Percentiles rank a stretch among this genome's conserved stretches.
Evolutionary conservation across 2,113 vertebrate genomes (phyloP).

Genomic region (Entelurus aequoreus): DNA sequence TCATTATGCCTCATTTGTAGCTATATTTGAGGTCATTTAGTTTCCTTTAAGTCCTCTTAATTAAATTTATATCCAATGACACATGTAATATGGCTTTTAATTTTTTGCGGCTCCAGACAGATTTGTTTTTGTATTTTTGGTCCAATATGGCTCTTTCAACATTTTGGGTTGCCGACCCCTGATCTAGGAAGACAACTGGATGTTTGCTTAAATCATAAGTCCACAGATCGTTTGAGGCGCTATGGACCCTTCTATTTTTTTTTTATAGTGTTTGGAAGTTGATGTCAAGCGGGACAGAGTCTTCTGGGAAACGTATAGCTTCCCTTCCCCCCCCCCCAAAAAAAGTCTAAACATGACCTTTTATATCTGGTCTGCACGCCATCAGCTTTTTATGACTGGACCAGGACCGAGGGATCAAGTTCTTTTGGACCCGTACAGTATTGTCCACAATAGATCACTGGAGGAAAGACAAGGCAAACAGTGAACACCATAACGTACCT

Average conservation of each 20-base stretch:
- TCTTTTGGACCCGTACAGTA: slow-evolving; percentile 19
- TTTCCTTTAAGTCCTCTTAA: no score
- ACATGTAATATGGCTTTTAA: no score
- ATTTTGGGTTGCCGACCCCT: no score
- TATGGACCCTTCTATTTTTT: slow-evolving; percentile 20
- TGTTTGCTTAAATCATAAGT: slow-evolving; percentile 24
- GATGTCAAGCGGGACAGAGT: not conserved
- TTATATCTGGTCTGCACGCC: slow-evolving; percentile 43
- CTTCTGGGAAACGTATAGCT: slow-evolving; percentile 40
- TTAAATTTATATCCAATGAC: no score
- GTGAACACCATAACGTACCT: slow-evolving; percentile 26
- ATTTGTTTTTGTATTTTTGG: no score
- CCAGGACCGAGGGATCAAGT: slow-evolving; percentile 48
- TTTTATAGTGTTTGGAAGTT: slow-evolving; percentile 32
- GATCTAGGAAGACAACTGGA: not conserved
- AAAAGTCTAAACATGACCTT: slow-evolving; percentile 40
- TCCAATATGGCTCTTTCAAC: no score
- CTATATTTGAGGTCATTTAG: no score
- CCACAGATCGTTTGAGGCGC: slow-evolving; percentile 43
- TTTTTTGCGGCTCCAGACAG: no score
- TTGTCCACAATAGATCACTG: slow-evolving; percentile 48
- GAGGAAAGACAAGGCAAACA: slow-evolving; percentile 36
- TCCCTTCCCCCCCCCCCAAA: slow-evolving; percentile 24
- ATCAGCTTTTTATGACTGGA: slow-evolving; percentile 54
- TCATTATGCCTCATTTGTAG: no score